Evolutionary conservation across 1,140 invertebrate species (phyloP), one percentile per base, ranked within the genome.

Genomic region (Chlorops oryzae): DNA sequence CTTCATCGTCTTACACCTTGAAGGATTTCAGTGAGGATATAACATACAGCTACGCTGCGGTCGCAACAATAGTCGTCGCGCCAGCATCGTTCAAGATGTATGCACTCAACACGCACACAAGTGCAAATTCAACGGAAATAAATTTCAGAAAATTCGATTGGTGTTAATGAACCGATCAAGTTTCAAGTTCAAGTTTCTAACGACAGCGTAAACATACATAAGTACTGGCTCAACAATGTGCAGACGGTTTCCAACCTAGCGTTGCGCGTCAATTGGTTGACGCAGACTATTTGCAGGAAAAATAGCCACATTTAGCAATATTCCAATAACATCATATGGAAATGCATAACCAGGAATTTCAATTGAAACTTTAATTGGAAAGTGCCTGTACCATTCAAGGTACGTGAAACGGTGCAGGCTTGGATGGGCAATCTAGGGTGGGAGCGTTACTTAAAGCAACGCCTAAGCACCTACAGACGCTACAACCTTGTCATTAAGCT

Each of bases 301-400:
- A n/a, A n/a, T n/a, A 46, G 6, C 24, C 44, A 21, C 23, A 46
- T 18, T 27, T 46, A 6, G 18, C 20, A 21, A 32, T 28, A 21
- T 13, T 12, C 22, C 5, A 28, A 22, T 47, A 35, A 32, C 12
- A 4, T 9, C 17, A 13, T 9, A 3, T 35, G 24, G 2, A 10
- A 12, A 6, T 35, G 6, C 21, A 15, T 34, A 15, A 21, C 28
- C n/a, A n/a, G n/a, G 15, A 34, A 35, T 5, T 15, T 47, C 5
- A 47, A 35, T 37, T 28, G 44, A 22, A 9, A 18, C 3, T 9
- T 35, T 35, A 47, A 47, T 21, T 47, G 44, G 44, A 47, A 35
- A 12, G 6, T 38, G 13, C 35, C 35, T 12, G 15, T 47, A 7
- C 46, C 46, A 9, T 15, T 47, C 7, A 47, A 47, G 20, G 35